phyloP scores from a whole-genome alignment of 2,113 vertebrate genomes.

The Scalopus aquaticus region DNA sequence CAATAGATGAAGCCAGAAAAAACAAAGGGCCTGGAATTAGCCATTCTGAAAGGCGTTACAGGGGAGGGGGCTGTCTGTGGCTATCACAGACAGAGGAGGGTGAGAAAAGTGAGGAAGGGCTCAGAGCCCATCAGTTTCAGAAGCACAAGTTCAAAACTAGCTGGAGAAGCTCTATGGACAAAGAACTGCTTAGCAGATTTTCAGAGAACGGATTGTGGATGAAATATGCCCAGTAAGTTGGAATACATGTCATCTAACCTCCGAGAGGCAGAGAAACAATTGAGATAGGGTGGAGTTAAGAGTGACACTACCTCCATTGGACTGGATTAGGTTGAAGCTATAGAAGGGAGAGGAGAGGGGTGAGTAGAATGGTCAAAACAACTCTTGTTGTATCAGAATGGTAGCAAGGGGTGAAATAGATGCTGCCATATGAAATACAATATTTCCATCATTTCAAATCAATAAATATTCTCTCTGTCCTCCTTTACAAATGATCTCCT shows the following conservation, averaged over 20 bases:
- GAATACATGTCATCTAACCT: neutral
- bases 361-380: neutral
- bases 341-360: rapidly evolving
- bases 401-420: neutral
- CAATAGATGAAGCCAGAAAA: conserved; percentile 61
- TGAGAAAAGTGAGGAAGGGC: conserved; percentile 38
- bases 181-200: neutral
- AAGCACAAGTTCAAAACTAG: neutral
- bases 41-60: conserved; percentile 53
- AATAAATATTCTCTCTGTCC: neutral
- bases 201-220: neutral
- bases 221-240: neutral
- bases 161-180: neutral
- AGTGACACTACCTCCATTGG: neutral
- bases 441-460: neutral
- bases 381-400: neutral
- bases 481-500: neutral
- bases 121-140: conserved; percentile 54
- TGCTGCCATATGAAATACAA: neutral
- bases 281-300: neutral
- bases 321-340: neutral
- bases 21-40: conserved; percentile 70
- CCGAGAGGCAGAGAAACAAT: neutral
- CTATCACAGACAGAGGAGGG: neutral
- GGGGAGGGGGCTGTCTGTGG: conserved; percentile 48